Base-by-base conservation (phyloP, 2,797 vertebrate genomes). In the Neostethus bicornis region DNA sequence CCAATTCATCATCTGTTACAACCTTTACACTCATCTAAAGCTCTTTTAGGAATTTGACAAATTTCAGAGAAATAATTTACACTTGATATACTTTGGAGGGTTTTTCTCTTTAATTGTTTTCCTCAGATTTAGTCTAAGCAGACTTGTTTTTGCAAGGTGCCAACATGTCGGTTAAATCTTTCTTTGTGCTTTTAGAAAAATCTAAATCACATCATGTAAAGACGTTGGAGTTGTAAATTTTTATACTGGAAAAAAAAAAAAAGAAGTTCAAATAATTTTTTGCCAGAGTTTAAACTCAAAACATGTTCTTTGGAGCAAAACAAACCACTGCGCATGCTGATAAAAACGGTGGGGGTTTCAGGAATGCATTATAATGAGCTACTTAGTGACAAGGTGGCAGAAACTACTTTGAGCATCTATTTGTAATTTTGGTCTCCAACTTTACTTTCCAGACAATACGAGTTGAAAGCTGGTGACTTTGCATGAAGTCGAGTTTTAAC, bases 11-110 rank as follows among this genome's bases (percentile, higher is more conserved):
- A 69, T 56, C 59, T 72, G 9, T 59, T 50, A 17, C 72, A 84
- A 88, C 79, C 83, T 79, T 35, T 52, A 56, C 45, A 70, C 54
- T 71, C 53, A 64, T 68, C 13, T 60, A 77, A 85, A 84, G 76
- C 76, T 77, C 38, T 50, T 52, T 47, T 32, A 56, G 80, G 81
- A 83, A 80, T 83, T 69, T 75, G 35, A 69, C 32, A 56, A 46
- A 32, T 55, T 66, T 65, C 13, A 28, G 61, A 28, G 56, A 60
- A 47, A 23, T 2, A 10, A 20, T 16, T n/a, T 13, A 14, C 32
- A 35, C 32, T n/a, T 14, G 14, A 32, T 35, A 13, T 32, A 5
- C 14, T 17, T 38, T 16, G 17, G 14, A n/a, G 16, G 7, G 9
- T 39, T 39, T 39, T 9, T 20, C 3, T 19, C 7, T 7, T 38